phyloP scores from a whole-genome alignment of 2,888 invertebrate species.

The Euclidia mi region DNA sequence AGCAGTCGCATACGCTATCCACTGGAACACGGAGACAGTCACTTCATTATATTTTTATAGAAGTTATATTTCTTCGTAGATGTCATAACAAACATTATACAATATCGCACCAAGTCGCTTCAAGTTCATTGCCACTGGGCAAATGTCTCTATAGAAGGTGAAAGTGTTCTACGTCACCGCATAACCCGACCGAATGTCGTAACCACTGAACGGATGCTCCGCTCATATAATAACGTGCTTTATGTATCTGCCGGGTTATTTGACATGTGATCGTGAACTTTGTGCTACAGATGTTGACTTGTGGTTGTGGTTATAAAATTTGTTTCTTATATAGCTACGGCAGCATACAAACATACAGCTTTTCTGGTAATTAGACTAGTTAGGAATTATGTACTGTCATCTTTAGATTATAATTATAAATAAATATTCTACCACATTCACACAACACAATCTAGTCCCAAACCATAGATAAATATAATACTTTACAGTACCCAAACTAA shows the following conservation, averaged over 20 bases:
- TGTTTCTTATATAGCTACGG: background rate
- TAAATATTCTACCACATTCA: too few relatives aligned
- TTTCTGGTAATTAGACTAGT: too few relatives aligned
- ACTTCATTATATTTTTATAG: too few relatives aligned
- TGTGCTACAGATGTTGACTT: constrained; percentile 17
- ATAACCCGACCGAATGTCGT: constrained; percentile 57
- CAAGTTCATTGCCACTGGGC: constrained; percentile 83
- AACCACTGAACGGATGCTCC: constrained; percentile 44
- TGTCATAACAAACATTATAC: constrained; percentile 58
- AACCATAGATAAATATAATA: too few relatives aligned
- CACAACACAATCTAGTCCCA: too few relatives aligned
- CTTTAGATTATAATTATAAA: too few relatives aligned
- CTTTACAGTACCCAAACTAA: too few relatives aligned
- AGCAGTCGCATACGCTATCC: too few relatives aligned
- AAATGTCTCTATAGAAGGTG: constrained; percentile 72
- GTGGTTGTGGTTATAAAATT: background rate
- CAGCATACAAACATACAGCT: too few relatives aligned
- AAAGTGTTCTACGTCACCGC: constrained; percentile 71
- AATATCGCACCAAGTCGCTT: constrained; percentile 65
- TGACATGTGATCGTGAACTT: constrained; percentile 56
- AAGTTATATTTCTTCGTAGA: constrained; percentile 16
- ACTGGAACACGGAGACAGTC: too few relatives aligned
- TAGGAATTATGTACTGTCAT: too few relatives aligned
- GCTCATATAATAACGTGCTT: constrained; percentile 32
- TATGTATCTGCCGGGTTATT: constrained; percentile 36